phyloP scores from a whole-genome alignment of 2,888 invertebrate species.

The Colostygia pectinataria region DNA sequence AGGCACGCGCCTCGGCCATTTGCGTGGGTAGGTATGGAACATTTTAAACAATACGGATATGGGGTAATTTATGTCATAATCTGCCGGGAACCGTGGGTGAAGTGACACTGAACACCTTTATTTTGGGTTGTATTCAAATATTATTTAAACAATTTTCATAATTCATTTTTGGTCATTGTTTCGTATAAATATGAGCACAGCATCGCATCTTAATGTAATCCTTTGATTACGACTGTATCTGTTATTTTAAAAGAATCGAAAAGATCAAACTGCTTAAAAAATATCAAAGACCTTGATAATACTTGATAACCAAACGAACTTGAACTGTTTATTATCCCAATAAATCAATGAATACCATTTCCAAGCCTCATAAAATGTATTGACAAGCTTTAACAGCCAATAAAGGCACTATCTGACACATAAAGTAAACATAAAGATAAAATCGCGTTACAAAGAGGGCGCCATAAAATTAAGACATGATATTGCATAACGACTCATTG shows the following conservation, averaged over 20 bases:
- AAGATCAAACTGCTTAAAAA: too few relatives aligned
- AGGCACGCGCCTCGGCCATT: conserved; percentile 42
- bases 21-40: conserved; percentile 40
- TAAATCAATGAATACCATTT: conserved; percentile 20
- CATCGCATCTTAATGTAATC: too few relatives aligned
- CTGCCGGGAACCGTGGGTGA: conserved; percentile 16
- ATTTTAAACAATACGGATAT: conserved; percentile 32
- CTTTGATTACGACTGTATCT: too few relatives aligned
- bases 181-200: too few relatives aligned
- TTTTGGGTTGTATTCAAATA: neutral
- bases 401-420: conserved; percentile 22
- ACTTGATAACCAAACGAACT: too few relatives aligned
- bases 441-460: conserved; percentile 44
- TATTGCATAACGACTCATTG: conserved; percentile 69
- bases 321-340: conserved; percentile 9
- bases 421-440: conserved; percentile 35
- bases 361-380: conserved; percentile 24
- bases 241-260: too few relatives aligned
- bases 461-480: conserved; percentile 60
- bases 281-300: too few relatives aligned
- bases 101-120: conserved; percentile 1
- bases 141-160: neutral
- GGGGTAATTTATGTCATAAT: conserved; percentile 32
- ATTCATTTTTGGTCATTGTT: neutral
- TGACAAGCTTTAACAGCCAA: conserved; percentile 26